Base-by-base conservation (phyloP, 2,113 vertebrate species). In the Caranx ignobilis region DNA sequence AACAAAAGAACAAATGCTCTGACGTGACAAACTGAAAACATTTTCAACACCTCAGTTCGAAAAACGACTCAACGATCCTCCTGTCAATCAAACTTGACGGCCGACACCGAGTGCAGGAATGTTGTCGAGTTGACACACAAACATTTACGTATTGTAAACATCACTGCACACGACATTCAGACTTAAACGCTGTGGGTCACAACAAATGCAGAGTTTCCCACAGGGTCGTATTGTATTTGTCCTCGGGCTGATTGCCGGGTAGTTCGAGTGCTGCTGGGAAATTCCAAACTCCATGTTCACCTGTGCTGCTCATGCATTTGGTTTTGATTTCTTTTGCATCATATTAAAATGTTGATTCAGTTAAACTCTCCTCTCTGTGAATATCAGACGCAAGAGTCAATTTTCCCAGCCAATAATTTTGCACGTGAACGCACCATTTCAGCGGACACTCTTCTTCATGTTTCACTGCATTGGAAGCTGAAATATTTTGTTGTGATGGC, bases 381-480 rank as follows among this genome's bases (percentile, higher is more conserved):
- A 16, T 63, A 26, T n/a, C 6, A 57, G 34, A 7, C 1, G 35
- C 4, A 13, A 56, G 31, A 50, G 5, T 50, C 32, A n/a, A 4
- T 13, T 26, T 72, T n/a, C 11, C 21, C 5, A 19, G 41, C 62
- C 39, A 34, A 48, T n/a, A 45, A 63, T 21, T 47, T 11, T 63
- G 48, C 26, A 69, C 67, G 12, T 32, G 57, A 68, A 37, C 2
- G 5, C 52, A 65, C 26, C 26, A 60, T 67, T 45, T 18, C 64
- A 69, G 71, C 48, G 41, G 13, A 21, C 15, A 26, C 43, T 45
- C 11, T 11, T 13, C 1, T 45, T 45, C 26, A 26, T 26, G 26
- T 26, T 15, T 73, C 21, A 55, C 31, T 34, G 16, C 26, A 35
- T 41, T 70, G 21, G 35, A 83, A 81, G 68, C 63, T 67, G 73